Conservation (phyloP, 2,888 invertebrate genomes). For the Pristionchus mayeri region DNA sequence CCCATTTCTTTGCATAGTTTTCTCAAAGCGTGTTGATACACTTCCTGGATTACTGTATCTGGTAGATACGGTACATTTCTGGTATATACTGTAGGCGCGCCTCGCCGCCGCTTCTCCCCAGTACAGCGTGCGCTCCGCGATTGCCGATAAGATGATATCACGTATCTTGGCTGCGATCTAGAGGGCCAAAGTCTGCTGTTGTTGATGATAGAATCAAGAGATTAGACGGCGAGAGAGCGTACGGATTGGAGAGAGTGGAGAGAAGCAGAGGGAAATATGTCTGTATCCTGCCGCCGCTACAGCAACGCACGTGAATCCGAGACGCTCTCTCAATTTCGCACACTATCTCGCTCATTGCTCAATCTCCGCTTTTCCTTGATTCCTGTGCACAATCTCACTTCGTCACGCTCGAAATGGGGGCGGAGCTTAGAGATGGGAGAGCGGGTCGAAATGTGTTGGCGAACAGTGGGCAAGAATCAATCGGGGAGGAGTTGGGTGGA, state of each 20-base stretch:
- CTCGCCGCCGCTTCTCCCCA: not conserved
- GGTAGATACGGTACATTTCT: not conserved
- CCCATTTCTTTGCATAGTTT: not conserved
- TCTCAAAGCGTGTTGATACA: not conserved
- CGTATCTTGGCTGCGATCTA: not conserved
- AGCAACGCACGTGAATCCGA: constrained; percentile 6
- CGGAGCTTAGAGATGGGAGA: not conserved
- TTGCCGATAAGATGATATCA: constrained; percentile 14
- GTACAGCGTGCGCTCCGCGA: not conserved
- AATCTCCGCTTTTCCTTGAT: not conserved
- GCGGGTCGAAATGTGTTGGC: not conserved
- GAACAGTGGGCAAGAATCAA: constrained; percentile 37
- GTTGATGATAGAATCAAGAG: not conserved
- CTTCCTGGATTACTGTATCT: not conserved
- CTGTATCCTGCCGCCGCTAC: not conserved
- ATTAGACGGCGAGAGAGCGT: not conserved
- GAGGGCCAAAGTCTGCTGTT: constrained; percentile 9
- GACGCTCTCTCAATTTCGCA: not conserved
- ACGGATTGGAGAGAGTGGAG: not conserved
- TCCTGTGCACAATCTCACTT: not conserved
- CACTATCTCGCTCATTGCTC: not conserved
- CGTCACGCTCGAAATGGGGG: not conserved
- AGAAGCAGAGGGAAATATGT: not conserved
- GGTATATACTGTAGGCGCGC: not conserved
- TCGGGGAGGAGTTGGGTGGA: no score